These are phyloP conservation scores for Eptesicus fuscus DNA, from an alignment of 2,113 vertebrate genomes.

Conservation along the genomic window DNA sequence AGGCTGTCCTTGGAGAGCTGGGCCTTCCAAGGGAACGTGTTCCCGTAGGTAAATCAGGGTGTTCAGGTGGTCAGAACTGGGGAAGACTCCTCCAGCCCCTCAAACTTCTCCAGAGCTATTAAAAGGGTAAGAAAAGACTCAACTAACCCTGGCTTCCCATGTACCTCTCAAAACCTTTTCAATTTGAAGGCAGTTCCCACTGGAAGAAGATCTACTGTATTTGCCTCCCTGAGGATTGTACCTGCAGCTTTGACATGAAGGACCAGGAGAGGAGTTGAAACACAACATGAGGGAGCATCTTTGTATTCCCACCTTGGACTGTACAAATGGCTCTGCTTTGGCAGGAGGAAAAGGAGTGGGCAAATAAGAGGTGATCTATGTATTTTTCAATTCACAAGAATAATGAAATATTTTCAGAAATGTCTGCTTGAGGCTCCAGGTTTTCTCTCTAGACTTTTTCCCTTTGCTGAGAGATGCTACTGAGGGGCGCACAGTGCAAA, in stretches of 20 bases:
- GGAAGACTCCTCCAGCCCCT: neutral
- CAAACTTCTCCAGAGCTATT: neutral
- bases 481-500: neutral
- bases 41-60: neutral
- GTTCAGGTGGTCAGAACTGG: neutral
- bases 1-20: neutral
- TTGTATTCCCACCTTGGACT: neutral
- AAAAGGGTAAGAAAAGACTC: neutral
- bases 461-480: constrained; percentile 3
- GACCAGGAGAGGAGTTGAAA: neutral
- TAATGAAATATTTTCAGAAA: neutral
- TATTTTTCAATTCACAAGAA: constrained; percentile 17
- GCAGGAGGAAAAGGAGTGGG: neutral
- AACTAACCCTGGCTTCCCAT: neutral
- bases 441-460: neutral
- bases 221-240: neutral
- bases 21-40: neutral
- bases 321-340: neutral
- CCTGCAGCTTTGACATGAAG: neutral
- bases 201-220: too few relatives aligned
- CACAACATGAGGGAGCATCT: neutral
- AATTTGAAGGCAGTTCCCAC: neutral
- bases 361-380: neutral
- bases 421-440: neutral
- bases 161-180: neutral